Evolutionary conservation across 1,140 invertebrate genomes (phyloP), one percentile per base, ranked within the genome.

Genomic region (Drosophila leontia): DNA sequence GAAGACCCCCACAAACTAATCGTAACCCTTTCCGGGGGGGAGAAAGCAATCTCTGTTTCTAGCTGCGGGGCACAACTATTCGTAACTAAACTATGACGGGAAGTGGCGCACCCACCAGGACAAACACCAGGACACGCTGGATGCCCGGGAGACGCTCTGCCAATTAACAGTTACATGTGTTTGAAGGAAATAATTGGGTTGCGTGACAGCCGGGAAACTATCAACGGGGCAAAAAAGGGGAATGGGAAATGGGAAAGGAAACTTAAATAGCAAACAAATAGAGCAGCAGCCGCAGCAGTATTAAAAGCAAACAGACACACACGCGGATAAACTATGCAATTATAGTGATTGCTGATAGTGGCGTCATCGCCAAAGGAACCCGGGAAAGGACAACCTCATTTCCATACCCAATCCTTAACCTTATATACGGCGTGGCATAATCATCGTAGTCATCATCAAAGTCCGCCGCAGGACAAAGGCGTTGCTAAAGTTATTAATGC

Each of bases 401-500:
- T 32, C 67, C 64, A 65, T 65, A 13, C 75, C 41, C 39, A 50
- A 19, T 34, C 57, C 57, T 44, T 17, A 11, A n/a, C 63, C 57
- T 41, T 34, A 15, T 12, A 42, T 32, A 29, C 50, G 37, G 35
- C 69, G 26, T 29, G 51, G 48, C 69, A 62, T 62, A 51, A 75
- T 63, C 68, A 58, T 79, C 69, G 67, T 42, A 64, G 56, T 79
- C 60, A 80, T 77, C 78, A 87, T 87, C 79, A 82, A 74, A 87
- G 83, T 79, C 70, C 41, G 85, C 81, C 85, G 81, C 81, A 90
- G 81, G 81, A 79, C 82, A 79, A 70, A 77, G 85, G 85, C 85
- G 85, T 90, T 85, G 85, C 85, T 90, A 90, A 90, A 90, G 85
- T 90, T 90, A 90, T 90, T 90, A 90, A 90, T 85, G 85, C 81